Evolutionary conservation across 1,140 invertebrate genomes (phyloP), one percentile per base, ranked within the genome.

Genomic region (Bradynema listronoti): DNA sequence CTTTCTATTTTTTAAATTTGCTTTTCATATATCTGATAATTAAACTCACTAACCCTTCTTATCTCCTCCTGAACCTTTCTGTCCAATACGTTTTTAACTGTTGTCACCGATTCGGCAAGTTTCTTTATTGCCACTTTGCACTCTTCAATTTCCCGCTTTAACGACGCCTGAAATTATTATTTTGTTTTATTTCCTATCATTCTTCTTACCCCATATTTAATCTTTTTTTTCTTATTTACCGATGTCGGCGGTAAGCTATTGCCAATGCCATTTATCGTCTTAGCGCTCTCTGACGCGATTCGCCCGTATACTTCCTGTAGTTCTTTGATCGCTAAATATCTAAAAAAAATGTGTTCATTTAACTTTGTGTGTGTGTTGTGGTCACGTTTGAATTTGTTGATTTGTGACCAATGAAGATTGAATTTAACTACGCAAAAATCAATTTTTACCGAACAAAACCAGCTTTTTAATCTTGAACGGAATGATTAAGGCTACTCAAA

Each of bases 61-160:
- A 73, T 66, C 58, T 74, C 72, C 29, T 77, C 73, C 5, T 63
- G 56, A 9, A 74, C 61, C 49, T 73, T 76, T 27, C 72, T 57
- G 45, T 74, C 72, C 7, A 74, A 55, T 2, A 74, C 72, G 49
- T 74, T 74, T 45, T 77, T 76, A 22, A 74, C 73, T n/a, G 73
- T 77, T 14, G 72, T 77, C 3, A 74, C 65, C 11, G 71, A 74
- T 50, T 77, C 72, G 5, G 72, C 73, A n/a, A 74, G 43, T 53
- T 74, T 74, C 51, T 74, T 77, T 34, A 74, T 74, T 4, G 72
- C 72, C 16, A 77, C 71, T 58, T 74, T 74, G 39, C 73, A 77
- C 52, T 74, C 72, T 45, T 74, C 72, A 11, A 74, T 54, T 36
- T 74, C 72, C 45, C 70, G 25, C 33, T 58, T 52, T 14, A 76